Evolutionary conservation across 2,888 invertebrate genomes (phyloP).

Genomic region (Chaetoderma sp.): DNA sequence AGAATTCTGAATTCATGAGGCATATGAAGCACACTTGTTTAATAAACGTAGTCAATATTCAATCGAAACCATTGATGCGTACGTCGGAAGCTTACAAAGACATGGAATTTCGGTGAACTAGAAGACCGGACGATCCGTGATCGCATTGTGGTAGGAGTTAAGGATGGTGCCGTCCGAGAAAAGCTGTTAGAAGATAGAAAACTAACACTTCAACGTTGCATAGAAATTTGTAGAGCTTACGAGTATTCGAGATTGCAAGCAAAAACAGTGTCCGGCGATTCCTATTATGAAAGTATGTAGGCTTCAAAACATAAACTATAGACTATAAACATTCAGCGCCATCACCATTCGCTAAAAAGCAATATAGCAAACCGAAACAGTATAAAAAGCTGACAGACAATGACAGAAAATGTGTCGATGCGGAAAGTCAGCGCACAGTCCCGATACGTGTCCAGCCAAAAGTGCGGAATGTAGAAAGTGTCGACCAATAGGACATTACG

Average conservation of each 20-base stretch:
- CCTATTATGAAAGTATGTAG: too few species aligned
- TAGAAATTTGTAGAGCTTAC: background rate
- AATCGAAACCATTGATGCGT: slow-evolving; percentile 21
- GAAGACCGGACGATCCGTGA: slow-evolving; percentile 18
- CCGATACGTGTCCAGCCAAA: background rate
- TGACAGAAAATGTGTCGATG: too few species aligned
- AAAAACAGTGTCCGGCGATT: too few species aligned
- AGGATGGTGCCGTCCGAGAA: slow-evolving; percentile 15
- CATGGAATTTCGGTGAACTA: slow-evolving; percentile 21
- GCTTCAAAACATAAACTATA: too few species aligned
- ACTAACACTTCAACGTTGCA: slow-evolving; percentile 1
- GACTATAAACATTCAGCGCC: too few species aligned
- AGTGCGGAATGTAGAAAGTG: background rate
- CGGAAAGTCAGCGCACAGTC: background rate
- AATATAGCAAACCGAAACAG: too few species aligned
- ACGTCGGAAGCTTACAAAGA: slow-evolving; percentile 16
- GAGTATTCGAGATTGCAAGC: background rate
- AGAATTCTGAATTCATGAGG: slow-evolving; percentile 24
- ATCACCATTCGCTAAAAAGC: too few species aligned
- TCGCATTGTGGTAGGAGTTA: slow-evolving; percentile 20
- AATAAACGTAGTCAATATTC: slow-evolving; percentile 19
- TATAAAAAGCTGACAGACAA: too few species aligned
- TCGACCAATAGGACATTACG: too few species aligned
- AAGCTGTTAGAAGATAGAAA: slow-evolving; percentile 22
- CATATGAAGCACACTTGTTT: slow-evolving; percentile 26